Percentiles rank a stretch among this genome's conserved stretches.
phyloP scores from a whole-genome alignment of 2,797 vertebrate genomes.

The Parambassis ranga region DNA sequence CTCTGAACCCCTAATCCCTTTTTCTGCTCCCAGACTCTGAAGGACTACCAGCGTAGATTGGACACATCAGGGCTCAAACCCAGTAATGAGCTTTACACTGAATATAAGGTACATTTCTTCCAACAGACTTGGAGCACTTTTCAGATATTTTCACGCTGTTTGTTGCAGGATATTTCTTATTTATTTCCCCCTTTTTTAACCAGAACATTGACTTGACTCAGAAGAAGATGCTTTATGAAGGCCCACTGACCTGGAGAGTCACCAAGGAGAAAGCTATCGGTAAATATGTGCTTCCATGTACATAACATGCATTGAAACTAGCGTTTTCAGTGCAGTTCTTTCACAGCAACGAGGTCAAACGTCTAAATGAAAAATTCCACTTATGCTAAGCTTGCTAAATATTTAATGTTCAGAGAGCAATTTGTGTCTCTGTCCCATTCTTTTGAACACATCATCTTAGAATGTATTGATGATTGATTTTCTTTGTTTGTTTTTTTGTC shows the following conservation, averaged over 20 bases:
- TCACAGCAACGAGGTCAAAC: neutral
- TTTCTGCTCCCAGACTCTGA: slow-evolving; percentile 79
- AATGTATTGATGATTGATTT: no score
- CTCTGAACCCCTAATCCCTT: slow-evolving; percentile 23
- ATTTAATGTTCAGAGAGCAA: no score
- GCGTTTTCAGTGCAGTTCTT: no score
- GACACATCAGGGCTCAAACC: slow-evolving; percentile 88
- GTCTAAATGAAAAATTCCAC: neutral
- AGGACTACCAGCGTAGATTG: slow-evolving; percentile 90
- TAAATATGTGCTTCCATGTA: slow-evolving; percentile 56
- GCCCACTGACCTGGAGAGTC: slow-evolving; percentile 86
- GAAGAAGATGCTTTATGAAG: slow-evolving; percentile 85
- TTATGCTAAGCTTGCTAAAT: neutral
- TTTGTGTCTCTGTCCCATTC: no score
- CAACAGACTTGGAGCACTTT: neutral
- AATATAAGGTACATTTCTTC: slow-evolving; percentile 83
- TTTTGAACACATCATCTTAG: no score
- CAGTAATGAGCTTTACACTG: slow-evolving; percentile 86
- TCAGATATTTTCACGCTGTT: neutral
- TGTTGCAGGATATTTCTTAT: neutral
- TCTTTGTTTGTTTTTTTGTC: no score
- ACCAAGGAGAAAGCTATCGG: slow-evolving; percentile 92
- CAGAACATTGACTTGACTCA: slow-evolving; percentile 87
- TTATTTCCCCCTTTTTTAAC: neutral
- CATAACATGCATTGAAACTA: neutral